Evolutionary conservation across 2,113 vertebrate species (phyloP), one percentile per base, ranked within the genome.

Genomic region (Protobothrops mucrosquamatus): DNA sequence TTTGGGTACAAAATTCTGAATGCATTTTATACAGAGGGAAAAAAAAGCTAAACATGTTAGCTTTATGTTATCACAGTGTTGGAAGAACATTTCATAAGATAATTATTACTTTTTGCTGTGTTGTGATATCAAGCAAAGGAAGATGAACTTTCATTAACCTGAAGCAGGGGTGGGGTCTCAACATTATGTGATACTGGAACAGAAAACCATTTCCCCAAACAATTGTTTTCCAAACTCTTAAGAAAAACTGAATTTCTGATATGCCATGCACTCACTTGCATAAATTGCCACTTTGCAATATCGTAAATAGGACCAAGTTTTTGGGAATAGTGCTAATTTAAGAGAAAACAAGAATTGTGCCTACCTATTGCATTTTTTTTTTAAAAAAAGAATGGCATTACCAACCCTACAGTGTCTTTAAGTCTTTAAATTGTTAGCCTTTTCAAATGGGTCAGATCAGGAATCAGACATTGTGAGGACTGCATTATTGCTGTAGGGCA

Each of bases 171-270:
- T 29, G 92, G 88, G 90, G 81, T 29, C 74, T 89, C 64, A 88
- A 34, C 55, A 61, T 87, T 92, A 64, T 61, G 59, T 59, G 88
- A 43, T 91, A 61, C 51, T 85, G 87, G 91, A 86, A 94, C 89
- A 92, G 89, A 92, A 94, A 92, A 91, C 14, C 89, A 39, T 95
- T 94, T 90, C 91, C 92, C 92, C 94, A 5, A 69, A 86, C 57
- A 87, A 94, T 93, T 94, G 89, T 92, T 93, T 69, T 4, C 29
- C 29, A n/a, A n/a, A n/a, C 29, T 14, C 12, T 69, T 14, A 69
- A 81, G 56, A 91, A 91, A 24, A n/a, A 81, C 48, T 86, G 85
- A 81, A 91, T 39, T 59, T 4, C 24, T 91, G 91, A 92, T 87
- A 94, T 86, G 26, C 1, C 88, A 39, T 88, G 52, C 22, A 14